Conservation (phyloP, 1,140 invertebrate genomes). For the Condylostylus longicornis region DNA sequence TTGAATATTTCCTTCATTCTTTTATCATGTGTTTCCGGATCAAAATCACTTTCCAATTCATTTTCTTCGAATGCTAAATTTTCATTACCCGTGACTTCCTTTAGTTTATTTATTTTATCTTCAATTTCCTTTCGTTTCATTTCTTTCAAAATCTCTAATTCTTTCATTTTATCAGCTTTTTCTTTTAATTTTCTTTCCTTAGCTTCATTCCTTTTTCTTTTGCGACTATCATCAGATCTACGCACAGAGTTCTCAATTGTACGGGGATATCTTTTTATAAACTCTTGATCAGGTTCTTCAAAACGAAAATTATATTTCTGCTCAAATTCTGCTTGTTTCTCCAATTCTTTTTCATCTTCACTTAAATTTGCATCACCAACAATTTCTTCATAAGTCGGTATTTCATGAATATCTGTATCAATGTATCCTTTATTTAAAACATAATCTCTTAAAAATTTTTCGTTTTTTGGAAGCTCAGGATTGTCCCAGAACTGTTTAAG, state of each 20-base stretch:
- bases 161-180: conserved; percentile 67
- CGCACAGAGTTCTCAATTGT: conserved; percentile 72
- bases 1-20: conserved; percentile 78
- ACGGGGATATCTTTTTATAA: conserved; percentile 81
- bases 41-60: conserved; percentile 78
- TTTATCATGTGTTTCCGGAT: conserved; percentile 74
- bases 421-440: conserved; percentile 64
- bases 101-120: conserved; percentile 73
- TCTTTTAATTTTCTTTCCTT: conserved; percentile 69
- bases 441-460: conserved; percentile 85
- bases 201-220: conserved; percentile 57
- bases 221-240: conserved; percentile 59
- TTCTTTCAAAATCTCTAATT: conserved; percentile 72
- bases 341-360: conserved; percentile 65
- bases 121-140: conserved; percentile 82
- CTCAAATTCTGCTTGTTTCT: conserved; percentile 81
- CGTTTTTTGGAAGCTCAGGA: conserved; percentile 62
- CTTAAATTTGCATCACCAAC: conserved; percentile 54
- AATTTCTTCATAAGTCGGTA: conserved; percentile 53
- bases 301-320: conserved; percentile 92
- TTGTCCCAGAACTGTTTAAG: conserved; percentile 74
- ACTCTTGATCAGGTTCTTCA: conserved; percentile 90
- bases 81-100: conserved; percentile 74
- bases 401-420: conserved; percentile 40
- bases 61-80: conserved; percentile 48